phyloP scores from a whole-genome alignment of 2,888 invertebrate species.

The Sialis lutaria region DNA sequence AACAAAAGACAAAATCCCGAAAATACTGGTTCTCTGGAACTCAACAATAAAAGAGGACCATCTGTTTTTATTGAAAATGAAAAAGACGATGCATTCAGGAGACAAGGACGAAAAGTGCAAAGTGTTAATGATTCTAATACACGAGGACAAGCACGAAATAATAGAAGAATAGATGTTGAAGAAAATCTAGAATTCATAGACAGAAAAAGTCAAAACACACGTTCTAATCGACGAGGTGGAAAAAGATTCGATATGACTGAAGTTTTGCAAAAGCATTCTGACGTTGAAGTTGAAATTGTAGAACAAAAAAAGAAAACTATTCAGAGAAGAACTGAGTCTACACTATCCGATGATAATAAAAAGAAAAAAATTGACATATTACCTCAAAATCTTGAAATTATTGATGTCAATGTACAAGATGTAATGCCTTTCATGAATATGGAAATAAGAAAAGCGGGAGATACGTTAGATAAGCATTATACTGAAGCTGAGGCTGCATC shows the following conservation, averaged over 20 bases:
- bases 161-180: not conserved
- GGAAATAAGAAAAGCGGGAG: not conserved
- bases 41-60: not conserved
- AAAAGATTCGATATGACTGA: not conserved
- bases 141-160: too few relatives aligned
- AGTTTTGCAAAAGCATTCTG: not conserved
- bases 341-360: too few relatives aligned
- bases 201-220: not conserved
- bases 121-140: too few relatives aligned
- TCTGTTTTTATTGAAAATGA: not conserved
- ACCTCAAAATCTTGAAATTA: too few relatives aligned
- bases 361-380: too few relatives aligned
- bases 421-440: constrained; percentile 3
- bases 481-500: constrained; percentile 3
- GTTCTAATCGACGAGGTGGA: not conserved
- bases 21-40: not conserved
- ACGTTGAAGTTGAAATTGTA: too few relatives aligned
- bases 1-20: constrained; percentile 1
- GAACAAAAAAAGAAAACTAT: too few relatives aligned
- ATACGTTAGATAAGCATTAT: too few relatives aligned
- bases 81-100: not conserved
- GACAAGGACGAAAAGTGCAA: constrained; percentile 1
- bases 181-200: not conserved
- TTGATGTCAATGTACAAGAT: not conserved
- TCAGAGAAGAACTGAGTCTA: too few relatives aligned